These are phyloP conservation scores for Ophraella communa DNA, from an alignment of 2,888 invertebrate genomes.

Conservation along the genomic window DNA sequence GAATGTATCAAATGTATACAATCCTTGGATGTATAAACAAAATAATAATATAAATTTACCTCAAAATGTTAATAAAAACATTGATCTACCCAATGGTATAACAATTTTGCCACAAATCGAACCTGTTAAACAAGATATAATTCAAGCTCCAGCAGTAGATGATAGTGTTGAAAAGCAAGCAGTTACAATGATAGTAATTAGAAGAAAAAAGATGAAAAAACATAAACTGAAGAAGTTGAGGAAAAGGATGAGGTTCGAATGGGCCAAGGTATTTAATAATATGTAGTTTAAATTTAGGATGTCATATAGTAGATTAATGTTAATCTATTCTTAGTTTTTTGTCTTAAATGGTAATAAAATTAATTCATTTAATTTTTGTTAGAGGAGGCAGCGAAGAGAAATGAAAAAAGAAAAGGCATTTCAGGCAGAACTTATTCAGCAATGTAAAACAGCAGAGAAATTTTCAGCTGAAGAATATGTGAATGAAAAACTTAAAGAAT, in stretches of 20 bases:
- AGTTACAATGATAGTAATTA: conserved; percentile 75
- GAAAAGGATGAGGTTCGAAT: conserved; percentile 78
- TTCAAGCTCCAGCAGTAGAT: conserved; percentile 47
- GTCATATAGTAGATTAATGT: no score
- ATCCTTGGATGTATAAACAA: conserved; percentile 53
- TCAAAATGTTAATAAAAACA: conserved; percentile 31
- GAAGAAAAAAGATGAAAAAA: conserved; percentile 85
- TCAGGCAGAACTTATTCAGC: conserved; percentile 71
- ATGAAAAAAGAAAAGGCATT: conserved; percentile 79
- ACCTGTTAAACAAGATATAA: conserved; percentile 34
- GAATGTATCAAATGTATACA: conserved; percentile 27
- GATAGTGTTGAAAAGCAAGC: conserved; percentile 71
- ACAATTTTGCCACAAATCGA: conserved; percentile 45
- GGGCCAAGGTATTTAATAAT: conserved; percentile 69
- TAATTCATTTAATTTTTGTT: no score
- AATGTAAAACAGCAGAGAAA: conserved; percentile 74
- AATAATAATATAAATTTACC: conserved; percentile 50
- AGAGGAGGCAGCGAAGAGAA: conserved; percentile 73
- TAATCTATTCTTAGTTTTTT: no score
- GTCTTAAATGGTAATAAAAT: no score
- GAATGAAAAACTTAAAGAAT: conserved; percentile 63
- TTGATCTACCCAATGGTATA: conserved; percentile 50
- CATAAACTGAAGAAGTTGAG: conserved; percentile 82
- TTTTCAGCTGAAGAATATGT: conserved; percentile 81
- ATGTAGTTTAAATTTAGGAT: background rate